Evolutionary conservation across 2,113 vertebrate species (phyloP), one percentile per base, ranked within the genome.

Genomic region (Parotia lawesii): DNA sequence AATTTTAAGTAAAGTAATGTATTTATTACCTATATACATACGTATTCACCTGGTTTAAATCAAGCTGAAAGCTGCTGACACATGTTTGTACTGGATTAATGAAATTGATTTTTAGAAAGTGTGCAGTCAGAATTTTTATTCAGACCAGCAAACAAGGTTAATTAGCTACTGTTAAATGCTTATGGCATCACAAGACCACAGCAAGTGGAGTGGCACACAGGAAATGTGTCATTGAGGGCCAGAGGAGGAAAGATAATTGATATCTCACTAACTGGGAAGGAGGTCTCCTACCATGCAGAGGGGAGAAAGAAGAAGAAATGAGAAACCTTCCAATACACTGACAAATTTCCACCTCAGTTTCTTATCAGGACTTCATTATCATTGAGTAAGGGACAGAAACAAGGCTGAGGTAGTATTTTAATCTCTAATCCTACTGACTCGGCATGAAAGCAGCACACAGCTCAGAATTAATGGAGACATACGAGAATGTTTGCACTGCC

Each of bases 391-490:
- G 92, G 85, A 76, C 76, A 95, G 92, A 93, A 95, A 89, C 74
- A 95, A 95, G 94, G 77, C 45, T 95, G 89, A 92, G 67, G 85
- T 61, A 95, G 80, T 38, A 84, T 81, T 95, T 94, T 96, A 93
- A 86, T 88, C 91, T 86, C 91, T 93, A 94, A 94, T 88, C 69
- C 94, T 74, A 85, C 94, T 71, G 91, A 87, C 74, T 92, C 4
- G 17, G 77, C 67, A 65, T 33, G 85, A 95, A 88, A 87, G 83
- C 77, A 94, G 89, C 87, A 48, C 35, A 69, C 75, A 94, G 79
- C 81, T 93, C 87, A 90, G 95, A 95, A 96, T 91, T 96, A 97
- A 97, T 96, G 88, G 96, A 96, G 96, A 96, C 82, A 96, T 47
- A 95, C 5, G 93, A 96, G 96, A 97, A 94, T 89, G 94, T 93